Base-by-base conservation (phyloP, 1,140 invertebrate genomes). In the Apis laboriosa region DNA sequence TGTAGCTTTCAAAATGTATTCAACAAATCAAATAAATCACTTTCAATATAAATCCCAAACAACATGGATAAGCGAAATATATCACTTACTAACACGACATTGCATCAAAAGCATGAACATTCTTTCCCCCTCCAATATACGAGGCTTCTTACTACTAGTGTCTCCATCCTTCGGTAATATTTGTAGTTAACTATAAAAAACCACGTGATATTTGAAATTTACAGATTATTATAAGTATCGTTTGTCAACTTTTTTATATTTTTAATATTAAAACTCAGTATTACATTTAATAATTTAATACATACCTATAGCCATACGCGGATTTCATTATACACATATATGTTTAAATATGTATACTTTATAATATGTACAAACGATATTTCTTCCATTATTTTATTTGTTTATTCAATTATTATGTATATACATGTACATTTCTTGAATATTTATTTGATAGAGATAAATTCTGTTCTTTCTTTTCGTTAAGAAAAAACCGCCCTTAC, bases 121-220 rank as follows among this genome's bases (percentile, higher is more conserved):
- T 78, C 72, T 64, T 84, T 78, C 63, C 56, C 81, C 60, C 74
- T 83, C 64, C 51, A 63, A 80, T 51, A 61, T 64, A 53, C 12
- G 68, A 79, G 56, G 66, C 64, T 88, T 67, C 61, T 49, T n/a
- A 63, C 19, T 13, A 21, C 24, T 51, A 55, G 83, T 87, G 78
- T 56, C 64, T 84, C 78, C 86, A 88, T 76, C 86, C 28, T 9
- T 75, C 55, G 82, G n/a, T 34, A 53, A 56, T 76, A 63, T 66
- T 13, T 63, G 28, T 66, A 64, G 24, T 51, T 61, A 51, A 28
- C 9, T 58, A 43, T 19, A 73, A 55, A 43, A 60, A 72, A 28
- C 55, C 76, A 87, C 66, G 76, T 73, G 66, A 67, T 43, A 9
- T 43, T 72, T 24, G 3, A 61, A 67, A 21, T 21, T 56, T 19